These are phyloP conservation scores for Tetanocera ferruginea DNA, from an alignment of 2,888 invertebrate genomes.

Conservation along the genomic window DNA sequence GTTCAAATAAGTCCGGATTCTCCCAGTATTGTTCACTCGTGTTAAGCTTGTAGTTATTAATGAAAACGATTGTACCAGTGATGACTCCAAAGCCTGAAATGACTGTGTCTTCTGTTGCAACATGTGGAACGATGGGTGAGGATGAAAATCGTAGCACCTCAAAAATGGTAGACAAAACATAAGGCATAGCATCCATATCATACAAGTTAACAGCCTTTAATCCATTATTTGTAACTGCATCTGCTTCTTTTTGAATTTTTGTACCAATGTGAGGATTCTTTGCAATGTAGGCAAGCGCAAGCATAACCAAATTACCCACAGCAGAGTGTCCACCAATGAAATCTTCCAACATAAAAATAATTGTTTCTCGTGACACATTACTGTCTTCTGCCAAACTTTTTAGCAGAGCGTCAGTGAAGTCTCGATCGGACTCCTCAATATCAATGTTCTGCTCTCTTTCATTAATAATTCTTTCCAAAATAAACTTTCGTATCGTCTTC, in stretches of 20 bases:
- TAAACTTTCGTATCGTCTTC: constrained; percentile 79
- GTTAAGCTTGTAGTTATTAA: constrained; percentile 87
- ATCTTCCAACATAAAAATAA: constrained; percentile 87
- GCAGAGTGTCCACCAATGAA: constrained; percentile 91
- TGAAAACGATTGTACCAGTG: constrained; percentile 84
- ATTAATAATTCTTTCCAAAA: constrained; percentile 79
- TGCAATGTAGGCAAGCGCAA: constrained; percentile 79
- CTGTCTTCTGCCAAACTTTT: constrained; percentile 77
- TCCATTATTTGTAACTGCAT: constrained; percentile 71
- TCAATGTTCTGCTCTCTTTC: constrained; percentile 70
- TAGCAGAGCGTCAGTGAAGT: constrained; percentile 85
- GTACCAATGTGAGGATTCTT: constrained; percentile 76
- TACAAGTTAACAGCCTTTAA: constrained; percentile 75
- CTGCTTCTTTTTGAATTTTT: constrained; percentile 79
- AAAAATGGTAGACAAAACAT: constrained; percentile 84
- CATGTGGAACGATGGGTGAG: constrained; percentile 92
- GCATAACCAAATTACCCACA: constrained; percentile 86
- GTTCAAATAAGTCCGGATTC: constrained; percentile 79
- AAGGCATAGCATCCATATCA: constrained; percentile 80
- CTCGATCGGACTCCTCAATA: constrained; percentile 75
- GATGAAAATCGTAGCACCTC: constrained; percentile 85
- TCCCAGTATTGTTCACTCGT: constrained; percentile 81
- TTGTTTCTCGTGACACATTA: constrained; percentile 79
- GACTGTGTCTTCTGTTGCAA: constrained; percentile 81
- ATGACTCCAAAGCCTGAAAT: constrained; percentile 81